phyloP scores from a whole-genome alignment of 1,140 invertebrate genomes.

The Antheraea mylitta region DNA sequence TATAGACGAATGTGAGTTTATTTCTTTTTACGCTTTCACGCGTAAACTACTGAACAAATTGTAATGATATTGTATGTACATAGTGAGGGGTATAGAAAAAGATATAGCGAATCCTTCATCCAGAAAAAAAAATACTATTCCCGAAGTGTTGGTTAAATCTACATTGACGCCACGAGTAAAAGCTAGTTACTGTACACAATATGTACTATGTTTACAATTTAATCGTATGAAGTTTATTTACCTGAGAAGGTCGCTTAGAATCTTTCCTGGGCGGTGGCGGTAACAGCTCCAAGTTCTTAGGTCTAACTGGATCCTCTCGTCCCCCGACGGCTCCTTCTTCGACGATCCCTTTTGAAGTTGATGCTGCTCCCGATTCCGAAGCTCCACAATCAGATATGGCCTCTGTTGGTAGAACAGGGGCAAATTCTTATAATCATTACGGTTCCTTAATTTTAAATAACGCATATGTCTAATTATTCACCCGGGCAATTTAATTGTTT shows the following conservation, averaged over 20 bases:
- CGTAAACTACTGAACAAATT: no score
- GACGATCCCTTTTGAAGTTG: constrained; percentile 41
- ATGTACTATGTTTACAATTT: background rate
- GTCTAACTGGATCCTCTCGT: constrained; percentile 53
- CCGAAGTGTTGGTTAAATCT: no score
- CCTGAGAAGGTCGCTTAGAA: constrained; percentile 82
- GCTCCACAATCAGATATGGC: constrained; percentile 54
- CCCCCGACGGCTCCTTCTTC: constrained; percentile 29
- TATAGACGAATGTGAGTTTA: no score
- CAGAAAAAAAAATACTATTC: no score
- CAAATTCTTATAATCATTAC: background rate
- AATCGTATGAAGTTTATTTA: constrained; percentile 55
- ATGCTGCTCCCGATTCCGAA: constrained; percentile 48
- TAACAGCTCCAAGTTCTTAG: constrained; percentile 81
- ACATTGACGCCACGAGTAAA: no score
- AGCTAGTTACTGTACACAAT: no score
- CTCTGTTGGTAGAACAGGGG: constrained; percentile 28
- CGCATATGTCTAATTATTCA: background rate
- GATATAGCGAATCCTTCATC: no score
- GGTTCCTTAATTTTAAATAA: background rate
- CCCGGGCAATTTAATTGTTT: no score
- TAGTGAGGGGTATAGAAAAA: no score
- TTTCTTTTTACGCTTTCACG: no score
- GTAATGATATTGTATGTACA: no score
- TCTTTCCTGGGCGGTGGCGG: constrained; percentile 81